A percentile compares a stretch with the other conserved stretches of the same genome.
Conservation (phyloP, 1,140 invertebrate species). For the Teleogryllus occipitalis region DNA sequence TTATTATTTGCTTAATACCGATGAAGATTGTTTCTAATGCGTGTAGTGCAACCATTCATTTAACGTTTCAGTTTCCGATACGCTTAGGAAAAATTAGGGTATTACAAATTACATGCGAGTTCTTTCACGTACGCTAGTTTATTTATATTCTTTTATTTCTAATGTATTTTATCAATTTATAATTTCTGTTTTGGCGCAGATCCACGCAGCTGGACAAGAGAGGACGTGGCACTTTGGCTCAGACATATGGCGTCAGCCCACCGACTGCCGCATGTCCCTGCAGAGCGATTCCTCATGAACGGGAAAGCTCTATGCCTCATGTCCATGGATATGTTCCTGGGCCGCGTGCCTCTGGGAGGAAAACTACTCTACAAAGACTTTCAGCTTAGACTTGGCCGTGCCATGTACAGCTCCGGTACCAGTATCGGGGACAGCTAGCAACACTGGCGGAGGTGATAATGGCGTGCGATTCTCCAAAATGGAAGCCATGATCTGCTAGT, state of each 20-base stretch:
- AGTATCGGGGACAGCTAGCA: not conserved
- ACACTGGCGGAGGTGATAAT: not conserved
- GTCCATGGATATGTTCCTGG: constrained; percentile 62
- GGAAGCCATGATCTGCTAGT: no score
- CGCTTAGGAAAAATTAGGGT: no score
- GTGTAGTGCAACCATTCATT: no score
- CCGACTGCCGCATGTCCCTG: constrained; percentile 44
- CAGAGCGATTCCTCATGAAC: constrained; percentile 63
- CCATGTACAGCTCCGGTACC: constrained; percentile 30
- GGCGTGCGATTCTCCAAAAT: no score
- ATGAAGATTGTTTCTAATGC: no score
- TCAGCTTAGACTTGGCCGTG: constrained; percentile 37
- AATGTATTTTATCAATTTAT: not conserved
- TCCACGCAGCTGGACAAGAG: constrained; percentile 57
- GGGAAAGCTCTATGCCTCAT: constrained; percentile 68
- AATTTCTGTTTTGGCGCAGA: constrained; percentile 41
- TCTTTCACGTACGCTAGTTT: no score
- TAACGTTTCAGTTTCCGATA: no score
- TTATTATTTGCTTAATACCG: no score
- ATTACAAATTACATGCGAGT: no score
- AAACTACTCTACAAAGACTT: constrained; percentile 54
- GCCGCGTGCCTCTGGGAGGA: constrained; percentile 56
- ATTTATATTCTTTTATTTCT: no score
- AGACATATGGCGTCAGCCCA: constrained; percentile 48
- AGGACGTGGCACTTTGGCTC: constrained; percentile 57